phyloP scores from a whole-genome alignment of 2,888 invertebrate genomes.

The Glyphotaelius pellucidus region DNA sequence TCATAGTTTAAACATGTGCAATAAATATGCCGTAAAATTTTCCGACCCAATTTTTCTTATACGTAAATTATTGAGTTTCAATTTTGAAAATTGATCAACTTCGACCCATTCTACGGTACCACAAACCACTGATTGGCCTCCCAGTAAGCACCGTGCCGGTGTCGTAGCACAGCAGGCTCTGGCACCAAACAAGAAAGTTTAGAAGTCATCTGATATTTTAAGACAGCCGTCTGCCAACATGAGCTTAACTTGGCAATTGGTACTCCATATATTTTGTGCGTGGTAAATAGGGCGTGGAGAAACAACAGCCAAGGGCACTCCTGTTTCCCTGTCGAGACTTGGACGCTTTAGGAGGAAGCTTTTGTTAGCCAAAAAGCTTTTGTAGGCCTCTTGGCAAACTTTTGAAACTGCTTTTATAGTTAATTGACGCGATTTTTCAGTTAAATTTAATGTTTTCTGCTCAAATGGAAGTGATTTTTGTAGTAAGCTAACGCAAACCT shows the following conservation, averaged over 20 bases:
- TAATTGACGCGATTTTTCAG: not conserved
- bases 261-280: conserved; percentile 65
- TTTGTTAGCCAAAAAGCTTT: conserved; percentile 6
- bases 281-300: conserved; percentile 60
- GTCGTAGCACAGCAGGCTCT: conserved; percentile 21
- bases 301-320: conserved; percentile 49
- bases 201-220: conserved; percentile 65
- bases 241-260: conserved; percentile 65
- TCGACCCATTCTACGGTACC: not conserved
- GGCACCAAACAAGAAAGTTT: conserved; percentile 58
- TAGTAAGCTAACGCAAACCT: too few species aligned
- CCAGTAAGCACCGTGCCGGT: conserved; percentile 10
- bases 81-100: too few species aligned
- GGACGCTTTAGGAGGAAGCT: conserved; percentile 27
- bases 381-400: conserved; percentile 3
- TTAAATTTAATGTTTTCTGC: not conserved
- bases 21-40: too few species aligned
- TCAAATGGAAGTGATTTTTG: not conserved
- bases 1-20: too few species aligned
- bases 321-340: conserved; percentile 17
- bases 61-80: too few species aligned
- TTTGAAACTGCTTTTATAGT: not conserved
- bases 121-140: conserved; percentile 11
- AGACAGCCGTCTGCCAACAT: conserved; percentile 66
- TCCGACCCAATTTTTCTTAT: too few species aligned